phyloP scores from a whole-genome alignment of 2,888 invertebrate genomes.

The Deilephila elpenor region DNA sequence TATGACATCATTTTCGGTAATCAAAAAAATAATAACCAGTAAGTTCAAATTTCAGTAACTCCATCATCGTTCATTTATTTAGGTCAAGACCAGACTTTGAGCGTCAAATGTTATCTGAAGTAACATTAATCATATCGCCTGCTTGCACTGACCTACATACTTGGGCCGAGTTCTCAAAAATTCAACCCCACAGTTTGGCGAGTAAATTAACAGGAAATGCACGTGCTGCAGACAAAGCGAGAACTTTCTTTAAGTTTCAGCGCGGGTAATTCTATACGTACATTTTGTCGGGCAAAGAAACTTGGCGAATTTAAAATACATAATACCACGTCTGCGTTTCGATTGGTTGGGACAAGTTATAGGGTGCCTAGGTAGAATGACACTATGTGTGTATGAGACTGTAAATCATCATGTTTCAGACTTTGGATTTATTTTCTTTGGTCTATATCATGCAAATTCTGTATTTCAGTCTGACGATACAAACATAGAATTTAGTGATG shows the following conservation, averaged over 20 bases:
- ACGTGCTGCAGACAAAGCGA: neutral
- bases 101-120: neutral
- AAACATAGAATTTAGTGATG: too few relatives aligned
- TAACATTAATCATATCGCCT: conserved; percentile 31
- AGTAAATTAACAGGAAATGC: conserved; percentile 17
- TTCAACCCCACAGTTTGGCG: neutral
- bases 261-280: neutral
- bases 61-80: neutral
- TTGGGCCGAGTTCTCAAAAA: conserved; percentile 12
- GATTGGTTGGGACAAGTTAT: neutral
- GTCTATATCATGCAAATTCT: too few relatives aligned
- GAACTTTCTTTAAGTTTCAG: conserved; percentile 2
- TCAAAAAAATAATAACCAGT: too few relatives aligned
- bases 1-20: too few relatives aligned
- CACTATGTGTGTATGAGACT: too few relatives aligned
- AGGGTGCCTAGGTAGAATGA: too few relatives aligned
- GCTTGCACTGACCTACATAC: conserved; percentile 41
- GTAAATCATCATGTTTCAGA: too few relatives aligned
- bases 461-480: too few relatives aligned
- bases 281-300: neutral
- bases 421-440: too few relatives aligned
- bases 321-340: neutral
- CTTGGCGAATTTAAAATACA: neutral
- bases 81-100: neutral
- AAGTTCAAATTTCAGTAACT: neutral